These are phyloP conservation scores for Leptodactylus fuscus DNA, from an alignment of 2,113 vertebrate genomes.

Conservation along the genomic window DNA sequence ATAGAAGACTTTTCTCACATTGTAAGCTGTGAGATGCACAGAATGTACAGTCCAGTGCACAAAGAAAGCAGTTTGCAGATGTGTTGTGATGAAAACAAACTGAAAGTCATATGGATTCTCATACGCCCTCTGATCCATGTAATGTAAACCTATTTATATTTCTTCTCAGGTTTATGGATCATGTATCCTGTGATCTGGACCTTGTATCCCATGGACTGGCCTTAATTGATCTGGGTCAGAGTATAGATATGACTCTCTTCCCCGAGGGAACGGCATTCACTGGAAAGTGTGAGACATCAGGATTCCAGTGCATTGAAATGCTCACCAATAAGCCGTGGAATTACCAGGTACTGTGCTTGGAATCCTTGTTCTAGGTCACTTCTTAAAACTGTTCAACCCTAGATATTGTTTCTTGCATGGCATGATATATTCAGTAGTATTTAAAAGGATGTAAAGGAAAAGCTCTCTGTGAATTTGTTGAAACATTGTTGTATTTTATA, in stretches of 20 bases:
- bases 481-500: no score
- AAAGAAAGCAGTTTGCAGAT: no score
- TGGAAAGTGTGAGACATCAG: conserved; percentile 86
- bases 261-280: conserved; percentile 86
- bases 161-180: conserved; percentile 84
- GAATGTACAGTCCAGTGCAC: no score
- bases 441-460: no score
- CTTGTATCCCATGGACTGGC: conserved; percentile 83
- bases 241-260: conserved; percentile 92
- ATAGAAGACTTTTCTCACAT: no score
- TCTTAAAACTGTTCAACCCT: not conserved
- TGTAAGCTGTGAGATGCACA: no score
- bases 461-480: no score
- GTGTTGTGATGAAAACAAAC: no score
- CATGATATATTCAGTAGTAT: not conserved
- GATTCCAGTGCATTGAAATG: conserved; percentile 96
- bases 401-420: not conserved
- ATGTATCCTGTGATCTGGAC: conserved; percentile 74
- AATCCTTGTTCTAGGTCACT: not conserved
- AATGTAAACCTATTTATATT: no score
- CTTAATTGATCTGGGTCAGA: conserved; percentile 92
- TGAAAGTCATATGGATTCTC: no score
- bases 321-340: conserved; percentile 87
- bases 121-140: no score
- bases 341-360: conserved; percentile 83